phyloP scores from a whole-genome alignment of 1,140 invertebrate genomes.

The Heliothis virescens region DNA sequence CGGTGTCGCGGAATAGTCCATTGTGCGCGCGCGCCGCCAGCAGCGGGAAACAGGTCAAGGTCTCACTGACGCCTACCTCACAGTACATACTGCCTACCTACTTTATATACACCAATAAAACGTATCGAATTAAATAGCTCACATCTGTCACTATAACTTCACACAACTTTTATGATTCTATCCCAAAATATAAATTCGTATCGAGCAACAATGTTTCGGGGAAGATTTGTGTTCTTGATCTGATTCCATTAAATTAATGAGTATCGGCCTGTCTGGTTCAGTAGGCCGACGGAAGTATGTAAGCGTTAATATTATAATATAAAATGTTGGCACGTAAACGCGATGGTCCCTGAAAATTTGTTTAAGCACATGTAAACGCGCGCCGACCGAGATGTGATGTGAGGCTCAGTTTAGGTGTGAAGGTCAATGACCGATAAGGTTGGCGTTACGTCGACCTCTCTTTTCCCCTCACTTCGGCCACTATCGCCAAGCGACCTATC shows the following conservation, averaged over 20 bases:
- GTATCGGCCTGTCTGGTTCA: slow-evolving; percentile 22
- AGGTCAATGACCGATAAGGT: slow-evolving; percentile 84
- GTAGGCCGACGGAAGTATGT: slow-evolving; percentile 36
- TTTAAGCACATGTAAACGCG: slow-evolving; percentile 67
- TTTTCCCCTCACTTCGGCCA: slow-evolving; percentile 62
- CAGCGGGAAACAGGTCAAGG: slow-evolving; percentile 78
- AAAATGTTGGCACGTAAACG: slow-evolving; percentile 43
- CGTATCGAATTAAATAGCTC: slow-evolving; percentile 27
- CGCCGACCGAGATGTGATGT: slow-evolving; percentile 77
- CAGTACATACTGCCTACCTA: slow-evolving; percentile 58
- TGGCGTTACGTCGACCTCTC: slow-evolving; percentile 71
- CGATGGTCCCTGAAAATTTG: slow-evolving; percentile 67
- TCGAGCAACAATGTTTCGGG: slow-evolving; percentile 1
- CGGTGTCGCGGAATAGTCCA: slow-evolving; percentile 73
- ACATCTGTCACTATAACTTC: slow-evolving; percentile 40
- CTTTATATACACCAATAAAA: slow-evolving; percentile 41
- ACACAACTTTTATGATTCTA: slow-evolving; percentile 9
- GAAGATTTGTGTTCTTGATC: slow-evolving; percentile 23
- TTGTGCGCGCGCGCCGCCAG: slow-evolving; percentile 64
- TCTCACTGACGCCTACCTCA: slow-evolving; percentile 74
- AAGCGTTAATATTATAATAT: slow-evolving; percentile 46
- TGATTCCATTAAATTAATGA: slow-evolving; percentile 37
- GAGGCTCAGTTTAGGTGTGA: slow-evolving; percentile 83
- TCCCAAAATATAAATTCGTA: background rate
- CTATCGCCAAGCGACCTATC: slow-evolving; percentile 65